These are phyloP conservation scores for Syrrhaptes paradoxus DNA, from an alignment of 2,113 vertebrate species.

Conservation along the genomic window DNA sequence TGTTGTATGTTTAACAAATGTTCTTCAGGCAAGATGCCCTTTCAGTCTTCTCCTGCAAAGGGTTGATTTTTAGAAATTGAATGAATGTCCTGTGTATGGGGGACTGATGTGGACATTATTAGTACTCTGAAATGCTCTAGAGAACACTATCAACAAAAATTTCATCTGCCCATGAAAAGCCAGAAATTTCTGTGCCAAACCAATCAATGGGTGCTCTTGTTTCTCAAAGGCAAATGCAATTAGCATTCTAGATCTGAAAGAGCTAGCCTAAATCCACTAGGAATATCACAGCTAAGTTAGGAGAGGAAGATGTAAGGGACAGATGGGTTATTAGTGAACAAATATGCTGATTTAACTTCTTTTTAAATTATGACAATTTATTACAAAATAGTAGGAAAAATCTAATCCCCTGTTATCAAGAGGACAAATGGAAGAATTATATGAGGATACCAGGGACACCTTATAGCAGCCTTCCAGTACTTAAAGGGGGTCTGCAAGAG, in stretches of 20 bases:
- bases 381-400: not conserved
- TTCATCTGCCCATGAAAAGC: not conserved
- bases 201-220: not conserved
- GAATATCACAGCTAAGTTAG: not conserved
- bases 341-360: not conserved
- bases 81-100: not conserved
- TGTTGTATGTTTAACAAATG: not conserved
- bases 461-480: too few species aligned
- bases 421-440: not conserved
- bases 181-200: not conserved
- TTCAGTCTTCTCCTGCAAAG: not conserved
- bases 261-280: not conserved
- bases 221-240: not conserved
- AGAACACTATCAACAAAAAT: not conserved
- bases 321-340: not conserved
- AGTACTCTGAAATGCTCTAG: not conserved
- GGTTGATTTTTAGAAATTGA: not conserved
- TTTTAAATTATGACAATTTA: not conserved
- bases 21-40: not conserved
- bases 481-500: too few species aligned
- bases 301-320: not conserved
- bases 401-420: not conserved
- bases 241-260: not conserved
- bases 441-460: not conserved
- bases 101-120: not conserved